A percentile compares a stretch with the other conserved stretches of the same genome.
Evolutionary conservation across 2,888 invertebrate genomes (phyloP).

Genomic region (Archips xylosteana): DNA sequence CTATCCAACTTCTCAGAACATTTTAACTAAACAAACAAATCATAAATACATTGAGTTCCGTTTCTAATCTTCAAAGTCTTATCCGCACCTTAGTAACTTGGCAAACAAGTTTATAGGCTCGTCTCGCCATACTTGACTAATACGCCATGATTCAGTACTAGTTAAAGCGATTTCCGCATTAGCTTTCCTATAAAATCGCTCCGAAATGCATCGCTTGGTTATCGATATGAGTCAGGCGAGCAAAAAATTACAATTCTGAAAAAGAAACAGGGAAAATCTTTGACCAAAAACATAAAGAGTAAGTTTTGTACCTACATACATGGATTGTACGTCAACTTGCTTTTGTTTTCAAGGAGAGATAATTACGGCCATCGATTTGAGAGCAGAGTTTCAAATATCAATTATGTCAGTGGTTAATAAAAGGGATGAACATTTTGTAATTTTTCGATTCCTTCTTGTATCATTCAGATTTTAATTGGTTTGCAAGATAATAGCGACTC

Average conservation of each 20-base stretch:
- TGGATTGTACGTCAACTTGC: no score
- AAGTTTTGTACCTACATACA: neutral
- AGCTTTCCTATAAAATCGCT: conserved; percentile 26
- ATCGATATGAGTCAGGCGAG: conserved; percentile 2
- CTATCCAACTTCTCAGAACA: conserved; percentile 16
- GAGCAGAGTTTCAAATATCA: no score
- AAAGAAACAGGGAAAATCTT: neutral
- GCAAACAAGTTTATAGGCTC: conserved; percentile 53
- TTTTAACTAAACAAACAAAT: conserved; percentile 30
- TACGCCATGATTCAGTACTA: conserved; percentile 48
- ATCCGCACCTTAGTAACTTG: conserved; percentile 52
- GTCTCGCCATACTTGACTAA: conserved; percentile 51
- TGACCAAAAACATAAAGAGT: neutral
- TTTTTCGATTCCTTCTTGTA: no score
- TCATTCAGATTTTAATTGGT: no score
- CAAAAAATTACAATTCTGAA: neutral
- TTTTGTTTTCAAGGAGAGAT: no score
- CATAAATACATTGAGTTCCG: conserved; percentile 44
- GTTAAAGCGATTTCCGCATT: conserved; percentile 36
- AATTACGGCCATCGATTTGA: no score
- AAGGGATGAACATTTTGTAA: no score
- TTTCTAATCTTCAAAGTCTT: conserved; percentile 41
- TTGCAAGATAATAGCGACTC: no score
- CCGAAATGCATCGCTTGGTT: conserved; percentile 26
- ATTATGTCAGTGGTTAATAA: no score